Evolutionary conservation across 2,888 invertebrate species (phyloP).

Genomic region (Lampropteryx suffumata): DNA sequence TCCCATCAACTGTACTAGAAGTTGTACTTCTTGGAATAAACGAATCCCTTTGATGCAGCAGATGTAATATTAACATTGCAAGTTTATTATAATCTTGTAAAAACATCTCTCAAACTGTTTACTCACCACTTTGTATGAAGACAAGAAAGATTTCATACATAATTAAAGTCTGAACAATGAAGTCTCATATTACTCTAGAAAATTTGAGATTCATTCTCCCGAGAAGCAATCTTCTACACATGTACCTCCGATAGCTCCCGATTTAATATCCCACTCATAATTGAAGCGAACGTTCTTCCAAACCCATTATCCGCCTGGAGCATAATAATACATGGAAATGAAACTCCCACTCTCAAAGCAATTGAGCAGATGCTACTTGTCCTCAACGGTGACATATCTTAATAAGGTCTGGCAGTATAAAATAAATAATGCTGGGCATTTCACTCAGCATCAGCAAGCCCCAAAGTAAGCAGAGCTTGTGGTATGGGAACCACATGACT

Average conservation of each 20-base stretch:
- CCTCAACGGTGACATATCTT: too few species aligned
- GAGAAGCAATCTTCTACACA: slow-evolving; percentile 32
- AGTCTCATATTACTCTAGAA: slow-evolving; percentile 19
- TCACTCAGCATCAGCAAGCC: too few species aligned
- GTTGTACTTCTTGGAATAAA: too few species aligned
- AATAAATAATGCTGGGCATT: too few species aligned
- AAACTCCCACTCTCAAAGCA: neutral
- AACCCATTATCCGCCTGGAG: slow-evolving; percentile 65
- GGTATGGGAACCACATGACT: too few species aligned
- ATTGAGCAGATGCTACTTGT: too few species aligned
- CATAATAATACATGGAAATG: slow-evolving; percentile 6
- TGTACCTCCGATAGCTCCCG: slow-evolving; percentile 55
- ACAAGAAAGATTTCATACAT: slow-evolving; percentile 7
- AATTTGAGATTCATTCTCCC: slow-evolving; percentile 26
- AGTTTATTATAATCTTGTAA: neutral
- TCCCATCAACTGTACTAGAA: too few species aligned
- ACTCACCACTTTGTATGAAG: slow-evolving; percentile 4
- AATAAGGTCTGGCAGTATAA: too few species aligned
- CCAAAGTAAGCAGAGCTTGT: too few species aligned
- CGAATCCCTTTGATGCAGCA: too few species aligned
- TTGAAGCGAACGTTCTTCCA: slow-evolving; percentile 77
- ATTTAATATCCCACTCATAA: slow-evolving; percentile 77
- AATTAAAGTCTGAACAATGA: slow-evolving; percentile 17
- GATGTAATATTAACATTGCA: too few species aligned
- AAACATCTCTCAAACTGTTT: neutral